Base-by-base conservation (phyloP, 2,888 invertebrate genomes). In the Sericinus montela region DNA sequence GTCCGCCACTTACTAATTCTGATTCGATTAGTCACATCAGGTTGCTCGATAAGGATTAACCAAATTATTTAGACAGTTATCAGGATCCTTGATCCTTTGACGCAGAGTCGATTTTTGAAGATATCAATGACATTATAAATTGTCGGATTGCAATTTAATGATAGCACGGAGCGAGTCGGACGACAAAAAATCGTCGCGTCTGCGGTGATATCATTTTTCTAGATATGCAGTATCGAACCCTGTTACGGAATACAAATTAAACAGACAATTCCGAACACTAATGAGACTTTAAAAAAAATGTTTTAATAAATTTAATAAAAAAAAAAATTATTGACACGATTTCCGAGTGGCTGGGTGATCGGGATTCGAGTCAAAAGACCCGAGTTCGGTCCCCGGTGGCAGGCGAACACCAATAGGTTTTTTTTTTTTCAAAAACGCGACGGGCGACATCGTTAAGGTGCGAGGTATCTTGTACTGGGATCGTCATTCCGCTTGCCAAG, bases 131-230 rank as follows among this genome's bases (percentile, higher is more conserved):
- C 55, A 57, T 43, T 10, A 9, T 3, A 11, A 25, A 1, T 42
- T 46, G 51, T 57, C 57, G 48, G 60, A 68, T 70, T 69, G 68
- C 70, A 67, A 70, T 74, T 71, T 67, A 67, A 70, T 69, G 69
- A 70, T 44, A 35, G 39, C 44, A 39, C 63, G 60, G 63, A 52
- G 57, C 59, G 51, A 59, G 67, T 59, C 64, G 48, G 50, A 13
- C 48, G 43, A 54, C 60, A 72, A 78, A 80, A 32, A 79, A 71
- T 58, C 58, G 70, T 68, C 73, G 65, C 67, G 69, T 59, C 72
- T 62, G 62, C 54, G 60, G 54, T 76, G 75, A 74, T 69, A 71
- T 75, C 72, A 75, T 69, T 60, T 59, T 64, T 38, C 25, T 51
- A 46, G 48, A 45, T 42, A 34, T 15, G 7, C 38, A 41, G 46